These are phyloP conservation scores for Bombycilla garrulus DNA, from an alignment of 2,113 vertebrate genomes.

Conservation along the genomic window DNA sequence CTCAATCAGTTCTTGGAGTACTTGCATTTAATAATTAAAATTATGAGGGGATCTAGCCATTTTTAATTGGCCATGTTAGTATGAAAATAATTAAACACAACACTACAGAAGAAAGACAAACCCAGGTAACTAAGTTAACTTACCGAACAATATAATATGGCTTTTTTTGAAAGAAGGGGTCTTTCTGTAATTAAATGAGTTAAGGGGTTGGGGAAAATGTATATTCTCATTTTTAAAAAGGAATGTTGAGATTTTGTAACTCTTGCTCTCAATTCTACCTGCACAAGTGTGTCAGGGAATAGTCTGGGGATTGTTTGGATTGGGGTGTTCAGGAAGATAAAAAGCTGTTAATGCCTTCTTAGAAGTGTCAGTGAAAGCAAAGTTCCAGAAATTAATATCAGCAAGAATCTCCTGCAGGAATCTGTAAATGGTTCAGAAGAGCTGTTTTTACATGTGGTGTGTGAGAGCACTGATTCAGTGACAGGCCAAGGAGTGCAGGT, in stretches of 20 bases:
- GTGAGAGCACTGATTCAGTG: background rate
- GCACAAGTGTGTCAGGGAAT: background rate
- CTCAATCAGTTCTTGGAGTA: constrained; percentile 36
- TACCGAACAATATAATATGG: background rate
- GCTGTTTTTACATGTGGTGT: background rate
- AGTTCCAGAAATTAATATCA: background rate
- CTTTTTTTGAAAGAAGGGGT: background rate
- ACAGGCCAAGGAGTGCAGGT: background rate
- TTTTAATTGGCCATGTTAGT: background rate
- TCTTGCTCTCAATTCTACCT: background rate
- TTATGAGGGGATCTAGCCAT: background rate
- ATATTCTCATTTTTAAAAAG: background rate
- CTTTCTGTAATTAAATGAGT: background rate
- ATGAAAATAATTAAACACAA: background rate
- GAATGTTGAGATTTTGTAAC: background rate
- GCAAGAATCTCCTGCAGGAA: background rate
- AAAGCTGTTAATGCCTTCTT: background rate
- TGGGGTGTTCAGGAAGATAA: background rate
- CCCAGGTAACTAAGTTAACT: background rate
- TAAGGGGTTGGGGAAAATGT: background rate
- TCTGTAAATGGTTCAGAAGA: background rate
- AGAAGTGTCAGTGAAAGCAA: background rate
- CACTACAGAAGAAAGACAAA: background rate
- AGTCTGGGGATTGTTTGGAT: background rate
- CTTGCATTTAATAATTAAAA: background rate